These are phyloP conservation scores for Coracias cyanogaster DNA, from an alignment of 2,797 vertebrate species.

Conservation along the genomic window DNA sequence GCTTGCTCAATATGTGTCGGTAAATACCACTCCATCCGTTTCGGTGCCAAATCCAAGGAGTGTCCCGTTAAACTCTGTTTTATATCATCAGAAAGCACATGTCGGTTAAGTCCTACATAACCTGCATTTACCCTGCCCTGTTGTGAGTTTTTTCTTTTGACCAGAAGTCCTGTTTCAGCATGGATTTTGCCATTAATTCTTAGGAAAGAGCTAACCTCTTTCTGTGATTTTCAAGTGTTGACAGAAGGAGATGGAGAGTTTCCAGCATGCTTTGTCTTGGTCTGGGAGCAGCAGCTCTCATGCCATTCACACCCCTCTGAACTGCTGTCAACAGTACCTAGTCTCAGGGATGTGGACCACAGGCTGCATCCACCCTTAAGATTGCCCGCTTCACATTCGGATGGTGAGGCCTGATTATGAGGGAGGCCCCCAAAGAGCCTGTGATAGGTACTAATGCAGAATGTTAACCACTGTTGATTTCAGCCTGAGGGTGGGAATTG, in stretches of 20 bases:
- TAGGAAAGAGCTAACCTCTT: not conserved
- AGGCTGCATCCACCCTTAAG: not conserved
- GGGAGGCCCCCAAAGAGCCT: not conserved
- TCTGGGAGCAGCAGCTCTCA: not conserved
- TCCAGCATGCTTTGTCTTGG: not conserved
- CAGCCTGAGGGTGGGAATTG: conserved; percentile 1
- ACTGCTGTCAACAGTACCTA: not conserved
- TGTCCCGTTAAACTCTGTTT: not conserved
- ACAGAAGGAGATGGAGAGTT: conserved; percentile 29
- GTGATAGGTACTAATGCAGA: not conserved
- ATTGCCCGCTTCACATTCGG: not conserved
- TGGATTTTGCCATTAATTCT: not conserved
- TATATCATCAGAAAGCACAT: not conserved
- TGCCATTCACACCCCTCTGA: not conserved
- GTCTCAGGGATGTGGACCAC: not conserved
- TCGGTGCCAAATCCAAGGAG: not conserved
- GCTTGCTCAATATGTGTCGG: conserved; percentile 18
- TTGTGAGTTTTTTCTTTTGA: not conserved
- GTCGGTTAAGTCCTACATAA: not conserved
- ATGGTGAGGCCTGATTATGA: rapidly evolving
- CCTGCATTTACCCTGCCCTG: not conserved
- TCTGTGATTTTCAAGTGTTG: not conserved
- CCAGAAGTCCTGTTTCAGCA: not conserved
- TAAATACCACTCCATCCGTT: not conserved
- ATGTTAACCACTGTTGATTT: conserved; percentile 1